A percentile compares a stretch with the other conserved stretches of the same genome.
phyloP scores from a whole-genome alignment of 2,797 vertebrate genomes.

The Neosalanx taihuensis region DNA sequence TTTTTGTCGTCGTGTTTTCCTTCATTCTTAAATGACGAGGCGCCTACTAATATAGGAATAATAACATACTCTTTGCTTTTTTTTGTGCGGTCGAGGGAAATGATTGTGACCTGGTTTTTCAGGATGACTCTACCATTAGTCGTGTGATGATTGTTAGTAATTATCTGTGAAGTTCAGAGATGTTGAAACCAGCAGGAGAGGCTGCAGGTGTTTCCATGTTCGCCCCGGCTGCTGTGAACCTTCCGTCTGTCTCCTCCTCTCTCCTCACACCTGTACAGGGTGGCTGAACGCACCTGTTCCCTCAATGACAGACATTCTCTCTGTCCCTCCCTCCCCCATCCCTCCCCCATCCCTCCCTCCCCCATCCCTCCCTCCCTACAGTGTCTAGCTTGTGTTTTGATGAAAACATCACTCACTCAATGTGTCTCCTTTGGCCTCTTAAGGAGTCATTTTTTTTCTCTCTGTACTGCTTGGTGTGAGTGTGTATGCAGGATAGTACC shows the following conservation, averaged over 20 bases:
- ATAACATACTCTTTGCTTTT: not conserved
- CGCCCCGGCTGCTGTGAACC: not conserved
- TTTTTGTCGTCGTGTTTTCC: not conserved
- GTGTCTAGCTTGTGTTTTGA: too few relatives aligned
- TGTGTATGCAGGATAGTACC: not conserved
- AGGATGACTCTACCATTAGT: conserved; percentile 16
- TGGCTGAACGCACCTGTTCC: conserved; percentile 37
- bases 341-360: not conserved
- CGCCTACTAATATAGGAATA: not conserved
- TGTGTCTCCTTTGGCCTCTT: too few relatives aligned
- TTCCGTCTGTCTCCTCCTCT: not conserved
- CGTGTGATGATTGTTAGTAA: conserved; percentile 40
- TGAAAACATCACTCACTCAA: too few relatives aligned
- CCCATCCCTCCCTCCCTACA: not conserved
- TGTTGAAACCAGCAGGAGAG: conserved; percentile 42
- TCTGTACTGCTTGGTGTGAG: too few relatives aligned
- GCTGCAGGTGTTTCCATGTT: conserved; percentile 40
- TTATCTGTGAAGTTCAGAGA: conserved; percentile 9
- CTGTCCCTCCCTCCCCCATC: too few relatives aligned
- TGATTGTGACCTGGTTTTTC: conserved; percentile 1
- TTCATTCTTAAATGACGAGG: too few relatives aligned
- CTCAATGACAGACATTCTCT: not conserved
- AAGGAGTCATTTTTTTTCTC: too few relatives aligned
- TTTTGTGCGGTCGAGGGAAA: not conserved
- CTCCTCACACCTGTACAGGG: conserved; percentile 24